These are phyloP conservation scores for Dinocampus coccinellae DNA, from an alignment of 2,888 invertebrate species.

Conservation along the genomic window DNA sequence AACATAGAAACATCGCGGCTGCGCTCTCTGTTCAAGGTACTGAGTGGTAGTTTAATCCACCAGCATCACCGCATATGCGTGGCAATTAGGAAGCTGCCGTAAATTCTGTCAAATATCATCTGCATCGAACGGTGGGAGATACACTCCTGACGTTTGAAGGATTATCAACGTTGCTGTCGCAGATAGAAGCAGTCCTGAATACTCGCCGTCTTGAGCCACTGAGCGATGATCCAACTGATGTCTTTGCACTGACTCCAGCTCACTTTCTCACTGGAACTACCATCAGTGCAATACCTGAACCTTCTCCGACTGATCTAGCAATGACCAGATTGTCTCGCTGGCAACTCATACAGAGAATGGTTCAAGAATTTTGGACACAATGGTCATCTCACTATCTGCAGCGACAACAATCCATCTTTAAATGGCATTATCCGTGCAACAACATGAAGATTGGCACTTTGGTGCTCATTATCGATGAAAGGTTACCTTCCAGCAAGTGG, in stretches of 20 bases:
- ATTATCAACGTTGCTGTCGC: conserved; percentile 47
- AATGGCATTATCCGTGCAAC: background rate
- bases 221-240: conserved; percentile 43
- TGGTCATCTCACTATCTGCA: background rate
- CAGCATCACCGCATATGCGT: conserved; percentile 51
- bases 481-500: background rate
- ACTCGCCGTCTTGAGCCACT: conserved; percentile 49
- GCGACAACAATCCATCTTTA: background rate
- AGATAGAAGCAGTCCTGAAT: conserved; percentile 51
- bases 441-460: background rate
- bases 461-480: background rate
- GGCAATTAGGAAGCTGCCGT: conserved; percentile 56
- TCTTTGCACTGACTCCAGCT: conserved; percentile 50
- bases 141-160: conserved; percentile 50
- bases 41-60: conserved; percentile 51
- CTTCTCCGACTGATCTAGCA: conserved; percentile 5
- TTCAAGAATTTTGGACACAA: background rate
- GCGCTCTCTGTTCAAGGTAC: conserved; percentile 36
- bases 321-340: background rate
- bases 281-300: conserved; percentile 43
- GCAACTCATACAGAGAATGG: background rate
- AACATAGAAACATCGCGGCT: background rate
- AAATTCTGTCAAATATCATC: conserved; percentile 49
- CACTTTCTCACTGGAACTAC: conserved; percentile 52
- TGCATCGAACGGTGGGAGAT: conserved; percentile 43